Evolutionary conservation across 2,797 vertebrate species (phyloP).

Genomic region (Lindbergichthys nudifrons): DNA sequence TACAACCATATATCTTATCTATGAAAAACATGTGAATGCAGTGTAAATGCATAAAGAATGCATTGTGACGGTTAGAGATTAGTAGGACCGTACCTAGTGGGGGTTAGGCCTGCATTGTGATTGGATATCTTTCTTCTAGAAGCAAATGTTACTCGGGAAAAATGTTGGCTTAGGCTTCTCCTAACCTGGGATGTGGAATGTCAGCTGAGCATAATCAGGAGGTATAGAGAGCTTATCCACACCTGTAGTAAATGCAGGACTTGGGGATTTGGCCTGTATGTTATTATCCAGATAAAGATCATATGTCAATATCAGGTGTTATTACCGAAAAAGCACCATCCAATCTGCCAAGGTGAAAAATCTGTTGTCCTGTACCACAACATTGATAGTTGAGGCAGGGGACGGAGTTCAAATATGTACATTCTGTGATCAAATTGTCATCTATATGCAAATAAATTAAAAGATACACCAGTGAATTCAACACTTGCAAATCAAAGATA

Average conservation of each 20-base stretch:
- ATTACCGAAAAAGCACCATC: background rate
- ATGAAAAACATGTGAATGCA: background rate
- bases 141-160: background rate
- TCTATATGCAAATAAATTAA: slow-evolving; percentile 58
- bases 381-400: slow-evolving; percentile 24
- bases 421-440: slow-evolving; percentile 68
- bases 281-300: slow-evolving; percentile 12
- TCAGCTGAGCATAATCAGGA: background rate
- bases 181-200: too few species aligned
- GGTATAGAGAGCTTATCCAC: background rate
- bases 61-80: background rate
- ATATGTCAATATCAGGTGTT: slow-evolving; percentile 8
- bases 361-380: slow-evolving; percentile 19
- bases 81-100: background rate
- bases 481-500: slow-evolving; percentile 53
- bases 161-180: too few species aligned
- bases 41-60: background rate
- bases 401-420: slow-evolving; percentile 39
- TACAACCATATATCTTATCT: background rate
- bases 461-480: slow-evolving; percentile 52
- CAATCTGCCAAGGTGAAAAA: slow-evolving; percentile 24
- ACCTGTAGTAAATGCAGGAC: background rate
- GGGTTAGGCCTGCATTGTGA: background rate
- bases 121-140: background rate
- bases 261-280: background rate